Evolutionary conservation across 37 sponge, comb jelly and placozoan species (phyloP).

Genomic region (Ianthella basta): DNA sequence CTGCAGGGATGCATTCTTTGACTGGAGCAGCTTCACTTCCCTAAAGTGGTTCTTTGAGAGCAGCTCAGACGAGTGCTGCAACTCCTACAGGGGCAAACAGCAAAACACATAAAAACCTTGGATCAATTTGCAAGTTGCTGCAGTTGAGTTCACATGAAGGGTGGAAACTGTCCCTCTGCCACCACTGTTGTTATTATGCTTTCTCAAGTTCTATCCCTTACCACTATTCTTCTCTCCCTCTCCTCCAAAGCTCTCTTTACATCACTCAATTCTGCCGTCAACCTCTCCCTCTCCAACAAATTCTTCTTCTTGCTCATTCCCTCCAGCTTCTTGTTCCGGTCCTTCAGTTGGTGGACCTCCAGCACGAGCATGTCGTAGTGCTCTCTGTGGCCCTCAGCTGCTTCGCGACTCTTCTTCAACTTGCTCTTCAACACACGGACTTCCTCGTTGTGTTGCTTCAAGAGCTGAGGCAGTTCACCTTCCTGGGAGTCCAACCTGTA

Average conservation of each 20-base stretch:
- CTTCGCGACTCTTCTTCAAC: constrained; percentile 48
- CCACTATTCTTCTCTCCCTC: constrained; percentile 42
- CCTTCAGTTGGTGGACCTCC: constrained; percentile 32
- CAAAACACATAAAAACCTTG: too few relatives aligned
- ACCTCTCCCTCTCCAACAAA: constrained; percentile 48
- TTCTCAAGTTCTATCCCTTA: constrained; percentile 28
- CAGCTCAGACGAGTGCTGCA: constrained; percentile 30
- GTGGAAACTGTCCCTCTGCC: background rate
- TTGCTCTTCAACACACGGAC: constrained; percentile 35
- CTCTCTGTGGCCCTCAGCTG: background rate
- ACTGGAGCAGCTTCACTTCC: constrained; percentile 38
- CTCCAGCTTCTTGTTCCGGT: constrained; percentile 52
- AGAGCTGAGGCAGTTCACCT: constrained; percentile 68
- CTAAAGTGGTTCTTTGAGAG: constrained; percentile 19
- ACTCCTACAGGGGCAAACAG: constrained; percentile 25
- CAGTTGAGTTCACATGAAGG: background rate
- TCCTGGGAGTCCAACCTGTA: constrained; percentile 40
- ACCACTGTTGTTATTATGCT: background rate
- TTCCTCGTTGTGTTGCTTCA: constrained; percentile 56
- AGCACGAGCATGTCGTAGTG: constrained; percentile 21
- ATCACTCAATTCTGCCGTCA: constrained; percentile 40
- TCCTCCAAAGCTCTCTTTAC: constrained; percentile 14
- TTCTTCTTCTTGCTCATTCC: constrained; percentile 25
- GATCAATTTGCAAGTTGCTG: too few relatives aligned
- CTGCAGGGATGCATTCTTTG: constrained; percentile 39